These are phyloP conservation scores for Cichladusa arquata DNA, from an alignment of 2,113 vertebrate genomes.

Conservation along the genomic window DNA sequence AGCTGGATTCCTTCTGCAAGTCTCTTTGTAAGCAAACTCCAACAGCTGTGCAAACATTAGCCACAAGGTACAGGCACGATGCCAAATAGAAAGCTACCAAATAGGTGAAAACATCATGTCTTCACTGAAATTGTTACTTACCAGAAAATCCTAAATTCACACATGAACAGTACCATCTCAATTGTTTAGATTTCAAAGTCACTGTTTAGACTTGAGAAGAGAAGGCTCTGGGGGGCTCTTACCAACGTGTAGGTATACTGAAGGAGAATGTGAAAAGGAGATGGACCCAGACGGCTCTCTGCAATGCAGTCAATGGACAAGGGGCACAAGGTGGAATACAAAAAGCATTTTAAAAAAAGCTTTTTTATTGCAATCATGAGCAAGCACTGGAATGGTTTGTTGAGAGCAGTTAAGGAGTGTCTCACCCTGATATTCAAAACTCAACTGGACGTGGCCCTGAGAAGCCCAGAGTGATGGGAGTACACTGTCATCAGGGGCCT, in stretches of 20 bases:
- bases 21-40: neutral
- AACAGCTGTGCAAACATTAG: neutral
- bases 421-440: neutral
- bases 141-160: neutral
- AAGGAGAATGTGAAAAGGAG: neutral
- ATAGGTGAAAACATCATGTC: neutral
- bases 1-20: neutral
- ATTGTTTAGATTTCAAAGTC: neutral
- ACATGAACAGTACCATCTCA: neutral
- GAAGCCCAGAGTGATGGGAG: neutral
- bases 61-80: neutral
- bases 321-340: neutral
- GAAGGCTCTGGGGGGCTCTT: neutral
- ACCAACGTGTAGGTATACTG: neutral
- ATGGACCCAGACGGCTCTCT: neutral
- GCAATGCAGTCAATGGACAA: neutral
- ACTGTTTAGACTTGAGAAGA: neutral
- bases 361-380: neutral
- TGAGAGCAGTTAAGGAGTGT: neutral
- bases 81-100: neutral
- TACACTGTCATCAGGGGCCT: rapidly evolving
- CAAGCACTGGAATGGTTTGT: neutral
- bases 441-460: neutral
- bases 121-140: neutral
- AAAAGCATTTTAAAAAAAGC: rapidly evolving